These are phyloP conservation scores for Drosophila parthenogenetica DNA, from an alignment of 2,888 invertebrate genomes.

Conservation along the genomic window DNA sequence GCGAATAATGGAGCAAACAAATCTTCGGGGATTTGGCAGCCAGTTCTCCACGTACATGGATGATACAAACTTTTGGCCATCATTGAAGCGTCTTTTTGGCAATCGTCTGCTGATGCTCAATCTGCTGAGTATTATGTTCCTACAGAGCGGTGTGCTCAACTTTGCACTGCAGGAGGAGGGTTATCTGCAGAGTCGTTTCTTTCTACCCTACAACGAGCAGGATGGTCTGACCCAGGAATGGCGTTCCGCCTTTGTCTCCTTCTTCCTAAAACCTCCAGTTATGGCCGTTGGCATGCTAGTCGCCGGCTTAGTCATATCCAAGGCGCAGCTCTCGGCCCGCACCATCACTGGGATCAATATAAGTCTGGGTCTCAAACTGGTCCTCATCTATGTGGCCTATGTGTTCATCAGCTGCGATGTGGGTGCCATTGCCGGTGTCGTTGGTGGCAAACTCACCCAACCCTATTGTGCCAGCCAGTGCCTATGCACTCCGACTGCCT, in stretches of 20 bases:
- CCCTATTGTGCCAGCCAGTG: constrained; percentile 87
- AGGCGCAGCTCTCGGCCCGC: constrained; percentile 85
- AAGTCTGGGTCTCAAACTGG: constrained; percentile 84
- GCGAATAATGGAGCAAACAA: constrained; percentile 85
- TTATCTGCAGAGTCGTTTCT: constrained; percentile 87
- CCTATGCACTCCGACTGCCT: constrained; percentile 85
- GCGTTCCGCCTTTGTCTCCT: constrained; percentile 86
- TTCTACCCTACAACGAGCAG: constrained; percentile 86
- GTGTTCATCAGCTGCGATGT: constrained; percentile 86
- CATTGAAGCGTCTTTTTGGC: constrained; percentile 86
- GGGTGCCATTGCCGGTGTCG: constrained; percentile 85
- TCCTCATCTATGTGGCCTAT: constrained; percentile 85
- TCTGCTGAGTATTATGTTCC: constrained; percentile 85
- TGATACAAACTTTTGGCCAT: constrained; percentile 85
- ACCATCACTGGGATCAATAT: constrained; percentile 86
- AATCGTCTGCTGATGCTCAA: constrained; percentile 87
- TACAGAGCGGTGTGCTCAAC: constrained; percentile 86
- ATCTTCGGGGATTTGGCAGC: constrained; percentile 73
- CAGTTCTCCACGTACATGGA: constrained; percentile 82
- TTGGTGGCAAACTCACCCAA: constrained; percentile 84
- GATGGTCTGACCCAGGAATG: constrained; percentile 87
- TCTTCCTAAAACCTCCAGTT: constrained; percentile 87
- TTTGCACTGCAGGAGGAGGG: constrained; percentile 86
- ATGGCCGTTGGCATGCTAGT: constrained; percentile 86
- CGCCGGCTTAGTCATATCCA: constrained; percentile 86